Evolutionary conservation across 2,888 invertebrate genomes (phyloP).

Genomic region (Eulithis testata): DNA sequence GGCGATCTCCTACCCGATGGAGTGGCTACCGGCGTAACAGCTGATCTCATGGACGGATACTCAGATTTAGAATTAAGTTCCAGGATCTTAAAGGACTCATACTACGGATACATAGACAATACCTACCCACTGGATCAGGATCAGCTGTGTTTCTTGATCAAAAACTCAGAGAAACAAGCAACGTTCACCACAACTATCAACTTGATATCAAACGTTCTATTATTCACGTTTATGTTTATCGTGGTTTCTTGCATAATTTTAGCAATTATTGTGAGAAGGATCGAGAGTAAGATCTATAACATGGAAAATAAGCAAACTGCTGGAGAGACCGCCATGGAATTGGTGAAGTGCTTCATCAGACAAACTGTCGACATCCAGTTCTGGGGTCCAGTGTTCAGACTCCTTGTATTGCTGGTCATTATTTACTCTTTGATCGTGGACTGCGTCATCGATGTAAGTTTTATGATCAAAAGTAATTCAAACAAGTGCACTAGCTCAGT

Average conservation of each 20-base stretch:
- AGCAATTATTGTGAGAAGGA: constrained; percentile 56
- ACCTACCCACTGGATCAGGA: constrained; percentile 82
- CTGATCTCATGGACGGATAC: constrained; percentile 76
- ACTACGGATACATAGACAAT: constrained; percentile 78
- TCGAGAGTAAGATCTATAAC: constrained; percentile 61
- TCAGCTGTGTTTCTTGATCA: constrained; percentile 82
- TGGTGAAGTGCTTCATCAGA: constrained; percentile 73
- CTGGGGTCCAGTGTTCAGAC: constrained; percentile 67
- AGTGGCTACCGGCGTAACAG: constrained; percentile 75
- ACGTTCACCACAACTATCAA: constrained; percentile 73
- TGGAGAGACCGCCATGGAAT: constrained; percentile 60
- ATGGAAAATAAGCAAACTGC: constrained; percentile 51
- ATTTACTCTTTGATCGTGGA: constrained; percentile 74
- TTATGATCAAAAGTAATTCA: not conserved
- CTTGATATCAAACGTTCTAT: constrained; percentile 63
- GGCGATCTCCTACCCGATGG: constrained; percentile 73
- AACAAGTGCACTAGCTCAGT: not conserved
- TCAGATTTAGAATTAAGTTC: constrained; percentile 82
- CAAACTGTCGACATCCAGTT: constrained; percentile 73
- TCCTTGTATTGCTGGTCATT: constrained; percentile 62
- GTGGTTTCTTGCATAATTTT: constrained; percentile 56
- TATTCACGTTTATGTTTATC: constrained; percentile 60
- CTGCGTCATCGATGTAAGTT: constrained; percentile 77
- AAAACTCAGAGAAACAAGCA: constrained; percentile 77
- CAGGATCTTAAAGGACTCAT: constrained; percentile 79